Evolutionary conservation across 2,113 vertebrate species (phyloP).

Genomic region (Heterochromis multidens): DNA sequence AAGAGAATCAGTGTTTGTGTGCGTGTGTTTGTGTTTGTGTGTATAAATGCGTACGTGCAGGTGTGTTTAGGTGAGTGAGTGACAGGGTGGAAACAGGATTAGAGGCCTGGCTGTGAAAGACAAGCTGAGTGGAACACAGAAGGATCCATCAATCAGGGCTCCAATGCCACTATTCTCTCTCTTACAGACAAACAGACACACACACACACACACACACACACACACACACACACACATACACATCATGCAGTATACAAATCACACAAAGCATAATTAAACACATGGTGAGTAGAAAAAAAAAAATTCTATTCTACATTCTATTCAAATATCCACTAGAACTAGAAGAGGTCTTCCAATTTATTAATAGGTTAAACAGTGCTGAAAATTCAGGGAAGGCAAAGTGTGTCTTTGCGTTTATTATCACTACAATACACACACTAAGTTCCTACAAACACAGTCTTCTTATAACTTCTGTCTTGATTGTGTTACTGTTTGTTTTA

Average conservation of each 20-base stretch:
- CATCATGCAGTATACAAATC: not conserved
- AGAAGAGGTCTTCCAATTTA: no score
- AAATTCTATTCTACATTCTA: not conserved
- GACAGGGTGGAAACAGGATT: constrained; percentile 45
- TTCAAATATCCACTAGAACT: no score
- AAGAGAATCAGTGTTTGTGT: constrained; percentile 28
- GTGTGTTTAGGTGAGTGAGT: constrained; percentile 17
- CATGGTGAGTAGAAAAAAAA: not conserved
- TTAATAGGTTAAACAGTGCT: no score
- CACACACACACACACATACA: not conserved
- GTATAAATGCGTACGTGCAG: not conserved
- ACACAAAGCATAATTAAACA: not conserved
- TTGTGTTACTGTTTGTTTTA: not conserved
- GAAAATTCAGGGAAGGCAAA: not conserved
- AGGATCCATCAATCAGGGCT: constrained; percentile 42
- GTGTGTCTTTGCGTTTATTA: not conserved
- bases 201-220: not conserved
- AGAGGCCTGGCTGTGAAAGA: constrained; percentile 40
- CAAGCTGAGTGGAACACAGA: constrained; percentile 40
- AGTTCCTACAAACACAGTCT: not conserved
- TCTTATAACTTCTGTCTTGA: not conserved
- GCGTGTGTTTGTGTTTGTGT: not conserved
- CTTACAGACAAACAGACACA: not conserved
- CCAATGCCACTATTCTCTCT: not conserved
- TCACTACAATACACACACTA: not conserved